A percentile compares a stretch with the other conserved stretches of the same genome.
These are phyloP conservation scores for Etheostoma nigrum DNA, from an alignment of 2,797 vertebrate species.

Conservation along the genomic window DNA sequence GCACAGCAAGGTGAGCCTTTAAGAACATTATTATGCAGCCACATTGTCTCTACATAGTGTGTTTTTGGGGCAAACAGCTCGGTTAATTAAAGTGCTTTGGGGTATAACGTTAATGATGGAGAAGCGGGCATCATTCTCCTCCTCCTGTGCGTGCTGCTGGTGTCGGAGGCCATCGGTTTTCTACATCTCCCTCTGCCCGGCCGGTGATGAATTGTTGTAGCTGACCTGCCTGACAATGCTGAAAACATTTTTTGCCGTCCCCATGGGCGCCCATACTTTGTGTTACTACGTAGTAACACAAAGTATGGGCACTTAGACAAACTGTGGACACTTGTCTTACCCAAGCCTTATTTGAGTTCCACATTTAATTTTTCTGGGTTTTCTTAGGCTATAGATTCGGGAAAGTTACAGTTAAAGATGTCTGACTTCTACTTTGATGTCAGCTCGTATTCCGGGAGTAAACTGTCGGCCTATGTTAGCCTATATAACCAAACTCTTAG, in stretches of 20 bases:
- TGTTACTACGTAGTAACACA: background rate
- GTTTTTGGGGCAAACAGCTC: background rate
- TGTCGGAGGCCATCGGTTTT: constrained; percentile 60
- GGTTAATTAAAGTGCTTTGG: background rate
- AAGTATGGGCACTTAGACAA: background rate
- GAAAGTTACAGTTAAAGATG: background rate
- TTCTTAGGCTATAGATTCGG: background rate
- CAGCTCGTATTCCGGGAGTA: background rate
- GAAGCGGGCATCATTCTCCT: constrained; percentile 13
- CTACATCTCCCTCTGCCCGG: background rate
- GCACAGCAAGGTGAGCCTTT: constrained; percentile 60
- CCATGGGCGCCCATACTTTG: background rate
- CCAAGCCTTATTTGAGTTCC: background rate
- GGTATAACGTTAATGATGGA: constrained; percentile 5
- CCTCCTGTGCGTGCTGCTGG: constrained; percentile 36
- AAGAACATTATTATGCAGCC: background rate
- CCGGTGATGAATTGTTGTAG: constrained; percentile 9
- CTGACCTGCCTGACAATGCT: constrained; percentile 4
- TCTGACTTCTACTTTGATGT: background rate
- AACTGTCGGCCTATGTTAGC: background rate
- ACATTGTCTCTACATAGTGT: background rate
- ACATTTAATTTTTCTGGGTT: background rate
- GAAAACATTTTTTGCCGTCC: background rate
- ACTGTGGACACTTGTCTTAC: background rate
- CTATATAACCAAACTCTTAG: background rate